Evolutionary conservation across 2,113 vertebrate species (phyloP), one percentile per base, ranked within the genome.

Genomic region (Gopherus evgoodei): DNA sequence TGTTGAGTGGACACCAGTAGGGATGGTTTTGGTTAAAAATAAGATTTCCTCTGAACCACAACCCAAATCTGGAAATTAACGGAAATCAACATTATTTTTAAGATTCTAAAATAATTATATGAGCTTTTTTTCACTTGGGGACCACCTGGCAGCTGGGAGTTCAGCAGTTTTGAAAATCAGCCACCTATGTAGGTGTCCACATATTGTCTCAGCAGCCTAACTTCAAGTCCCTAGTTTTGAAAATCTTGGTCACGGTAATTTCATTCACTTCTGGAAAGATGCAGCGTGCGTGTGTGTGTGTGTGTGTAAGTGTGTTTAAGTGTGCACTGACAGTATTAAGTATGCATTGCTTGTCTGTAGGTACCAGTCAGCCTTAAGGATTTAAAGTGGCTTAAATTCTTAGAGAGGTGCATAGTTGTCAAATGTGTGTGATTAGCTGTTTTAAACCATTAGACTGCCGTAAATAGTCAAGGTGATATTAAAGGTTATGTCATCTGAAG

Each of bases 331-430:
- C 2, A 83, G 44, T 50, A n/a, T 75, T 75, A 84, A 50, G 7
- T 76, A 52, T 35, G n/a, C 0, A 0, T 50, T 6, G 44, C 44
- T 7, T 93, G 49, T 54, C 69, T 42, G 9, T 8, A 59, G 84
- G 81, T 4, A 16, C 17, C 47, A 50, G 59, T 75, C 56, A 72
- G 11, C 62, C 38, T 31, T 12, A 21, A 27, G 27, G 72, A n/a
- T 31, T n/a, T 57, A 12, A 82, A 79, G 31, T 53, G 90, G 25
- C 27, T 87, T 53, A 14, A 82, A 2, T 62, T 90, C 53, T 49
- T 53, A 65, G 86, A 53, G 14, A 82, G n/a, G 29, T 88, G 57
- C 6, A 0, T 81, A 27, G 8, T n/a, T 79, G 6, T 72, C 29
- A 22, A 8, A 1, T 5, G 53, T 47, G 35, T 10, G 35, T 13